These are phyloP conservation scores for Stegophylla sp. DNA, from an alignment of 2,888 invertebrate genomes.

Conservation along the genomic window DNA sequence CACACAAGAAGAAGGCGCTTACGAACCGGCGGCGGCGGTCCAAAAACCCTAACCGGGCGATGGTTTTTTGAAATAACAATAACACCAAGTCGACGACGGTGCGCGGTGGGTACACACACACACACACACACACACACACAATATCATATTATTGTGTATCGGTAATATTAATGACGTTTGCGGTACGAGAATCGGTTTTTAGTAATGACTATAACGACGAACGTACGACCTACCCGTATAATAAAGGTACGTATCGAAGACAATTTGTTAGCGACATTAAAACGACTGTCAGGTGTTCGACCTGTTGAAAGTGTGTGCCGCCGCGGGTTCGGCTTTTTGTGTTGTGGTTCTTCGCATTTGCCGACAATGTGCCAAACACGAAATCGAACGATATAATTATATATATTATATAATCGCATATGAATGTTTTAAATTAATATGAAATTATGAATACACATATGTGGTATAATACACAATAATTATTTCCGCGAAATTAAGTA, in stretches of 20 bases:
- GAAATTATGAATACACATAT: too few relatives aligned
- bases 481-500: too few relatives aligned
- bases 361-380: not conserved
- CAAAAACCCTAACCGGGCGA: conserved; percentile 23
- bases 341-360: not conserved
- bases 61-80: conserved; percentile 40
- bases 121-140: not conserved
- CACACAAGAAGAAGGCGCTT: conserved; percentile 47
- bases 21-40: conserved; percentile 13
- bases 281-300: not conserved
- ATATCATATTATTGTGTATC: conserved; percentile 10
- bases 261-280: conserved; percentile 20
- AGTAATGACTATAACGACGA: not conserved
- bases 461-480: too few relatives aligned
- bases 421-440: not conserved
- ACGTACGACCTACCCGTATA: not conserved
- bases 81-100: not conserved
- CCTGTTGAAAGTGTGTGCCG: not conserved
- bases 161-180: conserved; percentile 26
- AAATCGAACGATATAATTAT: not conserved
- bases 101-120: not conserved
- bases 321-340: not conserved
- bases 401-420: not conserved
- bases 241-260: not conserved
- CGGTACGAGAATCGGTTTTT: conserved; percentile 16